phyloP scores from a whole-genome alignment of 2,888 invertebrate species.

The Homarus gammarus region DNA sequence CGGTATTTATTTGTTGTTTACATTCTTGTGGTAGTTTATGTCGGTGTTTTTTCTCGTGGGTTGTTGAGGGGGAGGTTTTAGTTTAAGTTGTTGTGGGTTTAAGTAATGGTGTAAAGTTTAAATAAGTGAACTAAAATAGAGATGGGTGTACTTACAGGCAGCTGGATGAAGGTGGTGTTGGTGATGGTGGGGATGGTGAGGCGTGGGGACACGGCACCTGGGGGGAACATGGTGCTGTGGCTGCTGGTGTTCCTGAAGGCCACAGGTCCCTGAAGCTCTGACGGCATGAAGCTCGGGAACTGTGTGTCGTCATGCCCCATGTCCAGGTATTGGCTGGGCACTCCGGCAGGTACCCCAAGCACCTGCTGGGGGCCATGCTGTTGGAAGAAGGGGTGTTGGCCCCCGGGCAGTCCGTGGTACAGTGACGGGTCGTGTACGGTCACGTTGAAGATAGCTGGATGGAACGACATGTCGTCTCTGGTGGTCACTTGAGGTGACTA shows the following conservation, averaged over 20 bases:
- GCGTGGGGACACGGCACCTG: background rate
- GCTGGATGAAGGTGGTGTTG: slow-evolving; percentile 38
- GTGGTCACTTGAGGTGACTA: background rate
- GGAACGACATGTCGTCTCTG: slow-evolving; percentile 29
- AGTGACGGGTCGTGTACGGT: slow-evolving; percentile 49
- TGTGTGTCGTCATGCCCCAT: slow-evolving; percentile 31
- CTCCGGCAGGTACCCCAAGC: background rate
- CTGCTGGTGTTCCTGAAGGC: slow-evolving; percentile 53
- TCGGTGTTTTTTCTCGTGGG: too few relatives aligned
- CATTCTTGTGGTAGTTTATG: too few relatives aligned
- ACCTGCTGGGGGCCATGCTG: background rate
- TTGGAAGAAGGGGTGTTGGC: slow-evolving; percentile 48
- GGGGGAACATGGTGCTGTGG: background rate
- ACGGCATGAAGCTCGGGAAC: slow-evolving; percentile 50
- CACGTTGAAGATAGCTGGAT: slow-evolving; percentile 59
- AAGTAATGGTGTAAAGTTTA: background rate
- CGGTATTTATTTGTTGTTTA: too few relatives aligned
- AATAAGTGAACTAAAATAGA: background rate
- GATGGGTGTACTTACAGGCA: slow-evolving; percentile 10
- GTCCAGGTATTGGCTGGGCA: slow-evolving; percentile 54
- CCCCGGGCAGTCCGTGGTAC: slow-evolving; percentile 13
- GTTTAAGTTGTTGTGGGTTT: background rate
- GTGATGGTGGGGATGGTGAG: slow-evolving; percentile 23
- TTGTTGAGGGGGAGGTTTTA: too few relatives aligned
- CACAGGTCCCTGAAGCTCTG: slow-evolving; percentile 60